Base-by-base conservation (phyloP, 92 coral and sea anemone species). In the Siderastrea siderea region DNA sequence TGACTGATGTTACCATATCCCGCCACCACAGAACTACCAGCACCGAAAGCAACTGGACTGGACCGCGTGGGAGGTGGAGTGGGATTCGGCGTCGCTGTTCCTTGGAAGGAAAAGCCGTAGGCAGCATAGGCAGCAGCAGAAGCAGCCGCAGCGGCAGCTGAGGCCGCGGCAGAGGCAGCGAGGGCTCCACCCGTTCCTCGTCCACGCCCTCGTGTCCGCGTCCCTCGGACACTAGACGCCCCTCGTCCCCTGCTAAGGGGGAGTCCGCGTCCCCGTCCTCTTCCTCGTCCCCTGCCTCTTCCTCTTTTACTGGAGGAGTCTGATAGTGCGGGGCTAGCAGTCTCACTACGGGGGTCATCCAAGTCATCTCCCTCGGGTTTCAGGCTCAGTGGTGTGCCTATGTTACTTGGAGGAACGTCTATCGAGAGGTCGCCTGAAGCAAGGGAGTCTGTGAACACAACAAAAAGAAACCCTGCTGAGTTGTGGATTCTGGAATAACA, bases 141-240 rank as follows among this genome's bases (percentile, higher is more conserved):
- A 5, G 98, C 99, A 0, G 99, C 99, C 2, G 99, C 99, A 2
- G 99, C 99, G 7, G 98, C 99, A n/a, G 99, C 99, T 19, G 98
- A 95, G 12, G 99, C 99, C 13, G 99, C 99, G 5, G 98, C 99
- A 9, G 99, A 96, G 44, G 99, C 99, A 10, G 99, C 99, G 52
- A 98, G 84, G 13, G 98, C 98, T 52, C 99, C 99, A 8, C 98
- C 93, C 8, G 96, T 90, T 75, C 99, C 99, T 48, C 98, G 94
- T 19, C 96, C 99, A 53, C 99, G 94, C 11, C 98, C 98, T 12
- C 99, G 96, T 4, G 94, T 96, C 11, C 99, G 96, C 38, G 94
- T 49, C n/a, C 95, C 95, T 16, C 99, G 96, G 69, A 86, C 82
- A 60, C 95, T 91, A 26, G 90, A 94, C 3, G 98, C 68, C 0